These are phyloP conservation scores for Lithophane semibrunnea DNA, from an alignment of 2,888 invertebrate species.

Conservation along the genomic window DNA sequence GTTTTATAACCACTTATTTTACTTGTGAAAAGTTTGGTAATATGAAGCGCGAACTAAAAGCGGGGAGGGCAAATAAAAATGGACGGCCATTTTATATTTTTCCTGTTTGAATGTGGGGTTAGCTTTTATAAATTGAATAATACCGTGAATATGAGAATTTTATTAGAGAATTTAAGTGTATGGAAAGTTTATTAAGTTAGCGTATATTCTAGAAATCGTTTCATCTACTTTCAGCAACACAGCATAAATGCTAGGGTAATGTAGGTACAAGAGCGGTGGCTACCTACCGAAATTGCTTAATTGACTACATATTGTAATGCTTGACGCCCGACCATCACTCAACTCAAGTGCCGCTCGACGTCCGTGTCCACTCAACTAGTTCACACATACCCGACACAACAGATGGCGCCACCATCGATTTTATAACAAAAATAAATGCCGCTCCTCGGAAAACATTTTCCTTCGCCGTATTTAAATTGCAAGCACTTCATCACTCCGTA, in stretches of 20 bases:
- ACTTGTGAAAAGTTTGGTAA: constrained; percentile 41
- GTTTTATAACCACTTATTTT: constrained; percentile 50
- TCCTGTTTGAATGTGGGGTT: constrained; percentile 7
- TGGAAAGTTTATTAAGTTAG: not conserved
- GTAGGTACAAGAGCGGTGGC: not conserved
- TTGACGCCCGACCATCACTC: constrained; percentile 56
- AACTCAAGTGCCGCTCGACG: constrained; percentile 48
- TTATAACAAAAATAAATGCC: constrained; percentile 43
- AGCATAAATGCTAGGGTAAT: not conserved
- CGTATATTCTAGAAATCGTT: not conserved
- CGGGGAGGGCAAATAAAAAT: constrained; percentile 28
- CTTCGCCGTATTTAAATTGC: constrained; percentile 56
- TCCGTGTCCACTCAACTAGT: constrained; percentile 53
- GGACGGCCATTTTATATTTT: constrained; percentile 22
- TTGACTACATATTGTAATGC: constrained; percentile 58
- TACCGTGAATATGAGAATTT: not conserved
- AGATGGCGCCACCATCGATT: constrained; percentile 40
- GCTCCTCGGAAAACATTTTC: constrained; percentile 36
- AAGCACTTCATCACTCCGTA: constrained; percentile 47
- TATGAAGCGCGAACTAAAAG: constrained; percentile 33
- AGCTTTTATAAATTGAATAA: constrained; percentile 28
- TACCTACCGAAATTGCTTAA: constrained; percentile 43
- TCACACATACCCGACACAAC: constrained; percentile 43
- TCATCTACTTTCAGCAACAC: not conserved
- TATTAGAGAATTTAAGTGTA: not conserved